A percentile compares a stretch with the other conserved stretches of the same genome.
phyloP scores from a whole-genome alignment of 2,797 vertebrate genomes.

The Darevskia nairensis region DNA sequence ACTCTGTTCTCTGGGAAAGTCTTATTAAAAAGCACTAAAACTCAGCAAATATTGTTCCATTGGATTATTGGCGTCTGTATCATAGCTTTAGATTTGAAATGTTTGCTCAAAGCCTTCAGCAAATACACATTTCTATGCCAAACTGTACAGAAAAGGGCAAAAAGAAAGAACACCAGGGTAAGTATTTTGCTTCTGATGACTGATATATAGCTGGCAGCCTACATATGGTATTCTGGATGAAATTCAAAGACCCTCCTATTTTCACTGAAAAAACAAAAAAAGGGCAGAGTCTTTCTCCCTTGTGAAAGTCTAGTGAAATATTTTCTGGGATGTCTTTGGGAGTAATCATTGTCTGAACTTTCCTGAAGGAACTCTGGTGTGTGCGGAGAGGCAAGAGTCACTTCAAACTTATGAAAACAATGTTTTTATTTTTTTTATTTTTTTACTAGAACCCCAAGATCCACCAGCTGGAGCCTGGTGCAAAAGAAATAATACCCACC shows the following conservation, averaged over 20 bases:
- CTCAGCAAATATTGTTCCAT: slow-evolving; percentile 12
- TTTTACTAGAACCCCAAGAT: too few relatives aligned
- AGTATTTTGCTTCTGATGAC: background rate
- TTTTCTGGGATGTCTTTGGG: too few relatives aligned
- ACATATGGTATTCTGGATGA: background rate
- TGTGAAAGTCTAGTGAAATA: too few relatives aligned
- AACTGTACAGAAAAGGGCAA: background rate
- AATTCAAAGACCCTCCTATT: background rate
- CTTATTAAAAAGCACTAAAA: slow-evolving; percentile 5
- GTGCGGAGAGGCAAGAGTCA: too few relatives aligned
- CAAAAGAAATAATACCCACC: too few relatives aligned
- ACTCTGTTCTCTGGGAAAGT: background rate
- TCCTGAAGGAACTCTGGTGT: background rate
- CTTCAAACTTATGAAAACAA: too few relatives aligned
- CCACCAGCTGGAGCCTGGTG: too few relatives aligned
- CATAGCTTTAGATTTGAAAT: background rate
- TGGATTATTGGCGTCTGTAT: background rate
- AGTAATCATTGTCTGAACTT: background rate
- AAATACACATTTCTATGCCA: background rate
- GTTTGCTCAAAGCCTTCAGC: background rate
- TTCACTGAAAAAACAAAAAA: background rate
- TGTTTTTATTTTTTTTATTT: too few relatives aligned
- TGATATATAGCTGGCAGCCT: background rate
- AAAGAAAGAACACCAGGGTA: background rate
- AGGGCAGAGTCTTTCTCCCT: background rate